These are phyloP conservation scores for Temnothorax rugatulus DNA, from an alignment of 2,888 invertebrate species.

Conservation along the genomic window DNA sequence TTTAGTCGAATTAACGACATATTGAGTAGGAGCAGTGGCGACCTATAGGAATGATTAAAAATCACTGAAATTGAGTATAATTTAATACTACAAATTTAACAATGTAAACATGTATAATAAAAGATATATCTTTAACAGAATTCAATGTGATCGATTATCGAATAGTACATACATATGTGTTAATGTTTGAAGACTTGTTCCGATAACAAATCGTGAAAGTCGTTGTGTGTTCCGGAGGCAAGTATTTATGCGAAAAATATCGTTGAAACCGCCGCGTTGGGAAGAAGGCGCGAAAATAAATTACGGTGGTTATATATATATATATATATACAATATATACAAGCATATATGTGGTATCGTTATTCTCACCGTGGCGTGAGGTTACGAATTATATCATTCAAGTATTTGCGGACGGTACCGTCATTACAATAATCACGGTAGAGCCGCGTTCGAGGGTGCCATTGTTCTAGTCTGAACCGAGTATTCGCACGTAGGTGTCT, in stretches of 20 bases:
- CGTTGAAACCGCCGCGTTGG: slow-evolving; percentile 61
- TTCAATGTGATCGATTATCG: neutral
- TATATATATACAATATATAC: neutral
- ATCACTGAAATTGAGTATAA: too few species aligned
- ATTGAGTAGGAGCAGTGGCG: too few species aligned
- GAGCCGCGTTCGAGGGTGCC: slow-evolving; percentile 58
- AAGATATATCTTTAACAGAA: neutral
- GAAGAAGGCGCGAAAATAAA: slow-evolving; percentile 60
- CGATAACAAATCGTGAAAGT: slow-evolving; percentile 40
- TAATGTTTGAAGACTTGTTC: neutral
- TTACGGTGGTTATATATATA: slow-evolving; percentile 44
- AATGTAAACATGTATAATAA: too few species aligned
- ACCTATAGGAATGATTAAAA: too few species aligned
- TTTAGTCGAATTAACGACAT: too few species aligned
- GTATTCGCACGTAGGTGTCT: slow-evolving; percentile 65
- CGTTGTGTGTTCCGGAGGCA: slow-evolving; percentile 29
- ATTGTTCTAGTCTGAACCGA: slow-evolving; percentile 67
- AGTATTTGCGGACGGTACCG: slow-evolving; percentile 55
- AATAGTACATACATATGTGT: neutral
- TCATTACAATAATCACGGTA: slow-evolving; percentile 74
- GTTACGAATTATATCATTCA: slow-evolving; percentile 66
- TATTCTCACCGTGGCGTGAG: slow-evolving; percentile 61
- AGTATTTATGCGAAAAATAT: slow-evolving; percentile 41
- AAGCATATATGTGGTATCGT: slow-evolving; percentile 31
- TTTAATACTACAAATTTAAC: too few species aligned